Base-by-base conservation (phyloP, 2,113 vertebrate genomes). In the Odontophorus gujanensis region DNA sequence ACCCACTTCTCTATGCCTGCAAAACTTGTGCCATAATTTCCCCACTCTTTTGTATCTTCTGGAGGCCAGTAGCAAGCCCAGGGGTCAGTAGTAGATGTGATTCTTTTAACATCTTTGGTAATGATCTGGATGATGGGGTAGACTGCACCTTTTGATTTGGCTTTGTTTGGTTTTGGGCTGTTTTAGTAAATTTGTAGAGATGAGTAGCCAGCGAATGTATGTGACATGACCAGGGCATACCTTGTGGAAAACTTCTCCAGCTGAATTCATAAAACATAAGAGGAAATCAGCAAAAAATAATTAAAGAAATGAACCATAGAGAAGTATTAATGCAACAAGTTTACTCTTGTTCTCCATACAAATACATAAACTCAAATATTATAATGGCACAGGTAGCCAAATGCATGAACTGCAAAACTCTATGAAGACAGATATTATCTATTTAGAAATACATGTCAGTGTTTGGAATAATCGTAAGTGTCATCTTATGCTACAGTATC, bases 401-500 rank as follows among this genome's bases (percentile, higher is more conserved):
- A 76, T 53, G 25, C 8, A 17, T 10, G 21, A 28, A 30, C 13
- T 47, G n/a, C 4, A 51, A 58, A 59, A 36, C 4, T 13, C 4
- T 19, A 69, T 55, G 47, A 81, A 16, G 30, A 6, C 12, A 72
- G 7, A 51, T 43, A 8, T 40, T 61, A 25, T 17, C 53, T 73
- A 45, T 38, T 80, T 36, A 19, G 25, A 34, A 38, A 50, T 61
- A 55, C 19, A 17, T 57, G 7, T 14, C 28, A 57, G 17, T 2
- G 1, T 71, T 50, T 62, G 45, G 9, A 32, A 59, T 3, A 57
- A 24, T 62, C 14, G 3, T 16, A 18, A 36, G 20, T 61, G 8
- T 25, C 11, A 42, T 45, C 26, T 67, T 0, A 0, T 67, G 43
- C 13, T 20, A 67, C 11, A 9, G 3, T 51, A 58, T 26, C 7